phyloP scores from a whole-genome alignment of 2,113 vertebrate species.

The Paradoxurus hermaphroditus region DNA sequence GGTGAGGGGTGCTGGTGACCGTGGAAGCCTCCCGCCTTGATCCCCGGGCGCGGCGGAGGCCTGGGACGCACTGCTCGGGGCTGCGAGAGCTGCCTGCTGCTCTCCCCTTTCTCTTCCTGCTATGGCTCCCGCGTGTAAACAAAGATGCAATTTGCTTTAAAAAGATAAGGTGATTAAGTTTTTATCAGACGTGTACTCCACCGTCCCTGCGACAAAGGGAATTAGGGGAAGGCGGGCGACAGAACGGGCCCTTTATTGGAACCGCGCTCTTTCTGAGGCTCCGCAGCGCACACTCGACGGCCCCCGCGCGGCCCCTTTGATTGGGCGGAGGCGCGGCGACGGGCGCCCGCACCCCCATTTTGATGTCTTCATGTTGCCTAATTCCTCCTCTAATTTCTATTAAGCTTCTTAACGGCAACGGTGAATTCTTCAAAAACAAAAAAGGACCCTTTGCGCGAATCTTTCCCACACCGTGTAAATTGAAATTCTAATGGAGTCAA shows the following conservation, averaged over 20 bases:
- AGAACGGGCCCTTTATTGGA: slow-evolving; percentile 79
- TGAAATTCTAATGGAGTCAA: slow-evolving; percentile 80
- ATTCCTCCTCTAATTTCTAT: slow-evolving; percentile 90
- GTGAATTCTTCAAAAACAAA: slow-evolving; percentile 89
- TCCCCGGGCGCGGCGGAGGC: slow-evolving; percentile 63
- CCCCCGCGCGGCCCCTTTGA: slow-evolving; percentile 83
- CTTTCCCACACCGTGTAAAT: slow-evolving; percentile 78
- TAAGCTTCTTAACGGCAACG: slow-evolving; percentile 89
- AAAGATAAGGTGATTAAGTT: slow-evolving; percentile 90
- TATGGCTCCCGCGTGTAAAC: slow-evolving; percentile 82
- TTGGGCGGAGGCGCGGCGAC: slow-evolving; percentile 79
- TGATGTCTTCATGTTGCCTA: slow-evolving; percentile 89
- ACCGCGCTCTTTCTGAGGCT: slow-evolving; percentile 77
- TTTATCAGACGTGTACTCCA: slow-evolving; percentile 84
- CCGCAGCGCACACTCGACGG: slow-evolving; percentile 80
- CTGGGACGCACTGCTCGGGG: slow-evolving; percentile 75
- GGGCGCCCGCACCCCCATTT: slow-evolving; percentile 78
- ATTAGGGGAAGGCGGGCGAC: slow-evolving; percentile 77
- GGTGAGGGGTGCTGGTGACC: not conserved
- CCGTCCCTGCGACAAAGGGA: slow-evolving; percentile 87
- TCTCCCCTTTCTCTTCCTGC: slow-evolving; percentile 79
- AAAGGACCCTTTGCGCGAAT: slow-evolving; percentile 82
- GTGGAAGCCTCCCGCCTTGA: not conserved
- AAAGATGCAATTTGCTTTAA: slow-evolving; percentile 89
- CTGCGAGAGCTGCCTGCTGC: slow-evolving; percentile 30